Percentiles rank a stretch among this genome's conserved stretches.
phyloP scores from a whole-genome alignment of 2,113 vertebrate genomes.

The Aphyosemion australe region DNA sequence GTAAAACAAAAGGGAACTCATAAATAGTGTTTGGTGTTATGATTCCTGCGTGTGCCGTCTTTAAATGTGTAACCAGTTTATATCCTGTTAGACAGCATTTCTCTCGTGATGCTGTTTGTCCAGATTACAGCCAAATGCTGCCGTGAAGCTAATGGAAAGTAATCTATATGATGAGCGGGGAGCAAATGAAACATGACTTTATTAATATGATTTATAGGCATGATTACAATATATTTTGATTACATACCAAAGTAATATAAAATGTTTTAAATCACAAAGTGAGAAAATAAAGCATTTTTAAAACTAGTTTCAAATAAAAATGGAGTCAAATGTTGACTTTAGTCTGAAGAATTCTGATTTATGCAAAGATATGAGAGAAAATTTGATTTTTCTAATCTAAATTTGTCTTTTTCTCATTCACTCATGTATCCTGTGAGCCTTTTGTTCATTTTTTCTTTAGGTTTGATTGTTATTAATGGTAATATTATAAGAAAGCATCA shows the following conservation, averaged over 20 bases:
- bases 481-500: background rate
- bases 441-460: background rate
- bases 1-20: background rate
- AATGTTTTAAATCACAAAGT: too few relatives aligned
- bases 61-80: background rate
- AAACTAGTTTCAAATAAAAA: too few relatives aligned
- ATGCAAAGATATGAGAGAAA: background rate
- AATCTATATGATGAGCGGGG: too few relatives aligned
- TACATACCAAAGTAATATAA: too few relatives aligned
- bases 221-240: too few relatives aligned
- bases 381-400: background rate
- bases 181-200: too few relatives aligned
- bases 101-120: conserved; percentile 1
- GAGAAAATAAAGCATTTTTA: too few relatives aligned
- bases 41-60: background rate
- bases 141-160: background rate
- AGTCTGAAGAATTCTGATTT: background rate
- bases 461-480: background rate
- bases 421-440: background rate
- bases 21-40: background rate
- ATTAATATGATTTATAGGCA: too few relatives aligned
- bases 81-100: conserved; percentile 46
- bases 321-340: too few relatives aligned
- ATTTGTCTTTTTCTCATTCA: background rate
- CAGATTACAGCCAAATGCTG: conserved; percentile 1